A percentile compares a stretch with the other conserved stretches of the same genome.
Conservation (phyloP, 2,797 vertebrate species). For the Syngnathus acus region DNA sequence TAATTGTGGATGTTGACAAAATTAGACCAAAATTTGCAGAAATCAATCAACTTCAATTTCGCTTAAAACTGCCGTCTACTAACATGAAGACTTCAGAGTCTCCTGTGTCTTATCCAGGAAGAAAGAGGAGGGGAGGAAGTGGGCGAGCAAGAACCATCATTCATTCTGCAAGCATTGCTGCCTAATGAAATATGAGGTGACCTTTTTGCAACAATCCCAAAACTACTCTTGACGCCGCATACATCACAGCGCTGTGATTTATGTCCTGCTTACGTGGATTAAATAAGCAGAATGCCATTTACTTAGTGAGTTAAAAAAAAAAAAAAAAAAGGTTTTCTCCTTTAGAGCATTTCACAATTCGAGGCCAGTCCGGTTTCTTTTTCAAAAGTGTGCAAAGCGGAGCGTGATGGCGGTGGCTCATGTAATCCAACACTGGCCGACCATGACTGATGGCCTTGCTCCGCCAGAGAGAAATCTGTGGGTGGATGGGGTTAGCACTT, state of each 20-base stretch:
- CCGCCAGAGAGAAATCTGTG: slow-evolving; percentile 37
- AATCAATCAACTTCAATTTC: slow-evolving; percentile 27
- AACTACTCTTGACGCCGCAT: slow-evolving; percentile 3
- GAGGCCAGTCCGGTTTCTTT: slow-evolving; percentile 10
- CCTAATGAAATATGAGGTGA: slow-evolving; percentile 10
- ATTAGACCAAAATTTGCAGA: slow-evolving; percentile 26
- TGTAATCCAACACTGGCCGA: slow-evolving; percentile 44
- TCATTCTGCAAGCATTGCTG: slow-evolving; percentile 1
- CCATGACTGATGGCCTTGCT: slow-evolving; percentile 47
- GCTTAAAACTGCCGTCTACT: slow-evolving; percentile 7
- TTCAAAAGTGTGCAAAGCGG: not conserved
- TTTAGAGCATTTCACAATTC: slow-evolving; percentile 7
- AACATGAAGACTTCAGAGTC: not conserved
- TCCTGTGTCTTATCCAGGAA: not conserved
- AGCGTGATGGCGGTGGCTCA: slow-evolving; percentile 37
- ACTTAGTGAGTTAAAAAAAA: not conserved
- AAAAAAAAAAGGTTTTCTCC: not conserved
- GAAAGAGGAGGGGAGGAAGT: not conserved
- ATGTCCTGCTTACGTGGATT: slow-evolving; percentile 10
- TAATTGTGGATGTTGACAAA: slow-evolving; percentile 3
- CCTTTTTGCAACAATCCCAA: slow-evolving; percentile 10
- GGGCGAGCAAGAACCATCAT: not conserved
- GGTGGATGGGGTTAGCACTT: slow-evolving; percentile 40
- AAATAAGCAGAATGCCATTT: not conserved
- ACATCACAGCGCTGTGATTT: slow-evolving; percentile 3